phyloP scores from a whole-genome alignment of 2,113 vertebrate genomes.

The Amphilophus citrinellus region DNA sequence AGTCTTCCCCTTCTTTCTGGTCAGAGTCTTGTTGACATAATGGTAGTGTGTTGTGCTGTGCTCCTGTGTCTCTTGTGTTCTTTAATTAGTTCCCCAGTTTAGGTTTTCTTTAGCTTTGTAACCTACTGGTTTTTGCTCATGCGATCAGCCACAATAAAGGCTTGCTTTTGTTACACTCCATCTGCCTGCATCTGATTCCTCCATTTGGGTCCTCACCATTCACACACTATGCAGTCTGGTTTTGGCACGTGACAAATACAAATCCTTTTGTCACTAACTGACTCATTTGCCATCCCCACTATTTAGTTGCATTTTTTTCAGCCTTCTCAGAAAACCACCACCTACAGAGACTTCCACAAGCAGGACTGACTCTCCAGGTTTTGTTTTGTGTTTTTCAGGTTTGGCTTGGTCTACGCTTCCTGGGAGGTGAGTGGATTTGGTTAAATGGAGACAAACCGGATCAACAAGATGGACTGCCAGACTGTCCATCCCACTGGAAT shows the following conservation, averaged over 20 bases:
- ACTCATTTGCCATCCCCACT: not conserved
- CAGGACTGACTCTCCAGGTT: not conserved
- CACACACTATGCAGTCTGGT: too few species aligned
- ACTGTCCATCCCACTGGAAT: slow-evolving; percentile 5
- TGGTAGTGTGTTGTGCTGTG: too few species aligned
- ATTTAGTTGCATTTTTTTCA: not conserved
- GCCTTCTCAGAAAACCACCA: not conserved
- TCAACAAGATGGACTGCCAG: not conserved
- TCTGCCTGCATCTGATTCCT: not conserved
- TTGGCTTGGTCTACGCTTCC: slow-evolving; percentile 49
- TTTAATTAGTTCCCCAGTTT: too few species aligned
- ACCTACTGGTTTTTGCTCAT: too few species aligned
- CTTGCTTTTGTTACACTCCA: too few species aligned
- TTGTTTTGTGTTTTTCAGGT: slow-evolving; percentile 30
- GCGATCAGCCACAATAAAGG: too few species aligned
- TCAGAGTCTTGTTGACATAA: too few species aligned
- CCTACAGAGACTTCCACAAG: not conserved
- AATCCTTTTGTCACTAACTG: not conserved
- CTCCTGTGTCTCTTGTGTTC: too few species aligned
- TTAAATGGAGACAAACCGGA: not conserved
- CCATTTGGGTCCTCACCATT: too few species aligned
- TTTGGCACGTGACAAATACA: not conserved
- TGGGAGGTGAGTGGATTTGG: slow-evolving; percentile 52
- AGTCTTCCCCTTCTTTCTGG: too few species aligned
- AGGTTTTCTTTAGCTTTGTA: too few species aligned